Evolutionary conservation across 1,140 invertebrate genomes (phyloP), one percentile per base, ranked within the genome.

Genomic region (Anastrepha obliqua): DNA sequence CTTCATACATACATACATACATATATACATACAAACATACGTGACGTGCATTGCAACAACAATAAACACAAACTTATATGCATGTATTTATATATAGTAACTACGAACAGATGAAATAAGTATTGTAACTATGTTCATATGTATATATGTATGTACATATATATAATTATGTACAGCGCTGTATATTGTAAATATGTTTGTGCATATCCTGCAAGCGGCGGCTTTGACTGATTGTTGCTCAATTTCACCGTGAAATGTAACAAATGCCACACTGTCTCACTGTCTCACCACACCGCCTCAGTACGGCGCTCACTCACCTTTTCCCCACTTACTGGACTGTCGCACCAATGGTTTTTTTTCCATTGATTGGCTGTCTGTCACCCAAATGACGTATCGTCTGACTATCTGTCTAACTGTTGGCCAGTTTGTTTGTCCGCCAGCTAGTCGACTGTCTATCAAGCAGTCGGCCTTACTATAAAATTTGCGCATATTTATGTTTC

Each of bases 401-500:
- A 29, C 29, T 29, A 29, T 9, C 67, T 74, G 70, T 47, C 70
- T 74, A 47, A 74, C 70, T 74, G 42, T 74, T 47, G 44, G 47
- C 44, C 70, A 47, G 70, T 74, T 74, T 74, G 29, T 74, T 74
- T 74, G 39, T 3, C 70, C 70, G 17, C 51, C 29, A 58, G 15
- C 42, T 87, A 62, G 44, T 44, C 59, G 87, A 39, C 60, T 59
- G 47, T 42, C 70, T 74, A 47, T 51, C 70, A 74, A 17, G 4
- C 15, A 47, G 42, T 17, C 70, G 20, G 65, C 39, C 70, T 74
- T 29, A 11, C n/a, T 74, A 47, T 17, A 42, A 47, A 74, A 17
- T n/a, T n/a, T n/a, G 29, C 39, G 29, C 3, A 17, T 13, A 15
- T 29, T 29, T 29, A 29, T 70, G 2, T 11, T 39, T 29, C 13